Conservation (phyloP, 2,888 invertebrate genomes). For the Ochlodes sylvanus region DNA sequence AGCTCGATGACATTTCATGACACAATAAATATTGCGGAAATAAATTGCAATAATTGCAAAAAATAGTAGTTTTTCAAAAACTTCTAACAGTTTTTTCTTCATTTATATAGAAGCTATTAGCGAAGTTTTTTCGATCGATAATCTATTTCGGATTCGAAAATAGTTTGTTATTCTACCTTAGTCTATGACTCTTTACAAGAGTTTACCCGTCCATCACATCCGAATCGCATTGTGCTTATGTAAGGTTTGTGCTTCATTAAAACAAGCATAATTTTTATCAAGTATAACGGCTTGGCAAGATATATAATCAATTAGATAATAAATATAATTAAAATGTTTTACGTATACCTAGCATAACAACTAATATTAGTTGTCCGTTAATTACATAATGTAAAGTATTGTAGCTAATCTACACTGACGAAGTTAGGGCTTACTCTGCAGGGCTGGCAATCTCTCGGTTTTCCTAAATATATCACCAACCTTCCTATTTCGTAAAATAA, state of each 20-base stretch:
- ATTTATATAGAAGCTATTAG: constrained; percentile 14
- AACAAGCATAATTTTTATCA: constrained; percentile 15
- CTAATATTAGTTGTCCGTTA: background rate
- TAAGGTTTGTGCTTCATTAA: constrained; percentile 6
- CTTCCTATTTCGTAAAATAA: too few species aligned
- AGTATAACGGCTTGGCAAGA: constrained; percentile 29
- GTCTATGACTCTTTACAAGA: constrained; percentile 41
- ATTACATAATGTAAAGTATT: background rate
- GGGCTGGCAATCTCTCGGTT: background rate
- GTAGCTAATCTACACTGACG: background rate
- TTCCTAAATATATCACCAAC: too few species aligned
- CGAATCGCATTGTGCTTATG: constrained; percentile 57
- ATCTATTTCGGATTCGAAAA: background rate
- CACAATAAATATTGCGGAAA: constrained; percentile 27
- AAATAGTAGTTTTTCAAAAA: constrained; percentile 14
- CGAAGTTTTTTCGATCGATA: background rate
- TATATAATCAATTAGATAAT: background rate
- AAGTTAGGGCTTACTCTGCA: constrained; percentile 17
- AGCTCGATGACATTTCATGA: background rate
- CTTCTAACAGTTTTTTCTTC: constrained; percentile 7
- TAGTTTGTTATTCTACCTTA: constrained; percentile 23
- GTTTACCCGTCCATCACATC: constrained; percentile 64
- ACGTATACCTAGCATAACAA: background rate
- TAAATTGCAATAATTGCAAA: constrained; percentile 29
- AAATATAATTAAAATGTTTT: background rate